Evolutionary conservation across 1,140 invertebrate genomes (phyloP).

Genomic region (Orussus abietinus): DNA sequence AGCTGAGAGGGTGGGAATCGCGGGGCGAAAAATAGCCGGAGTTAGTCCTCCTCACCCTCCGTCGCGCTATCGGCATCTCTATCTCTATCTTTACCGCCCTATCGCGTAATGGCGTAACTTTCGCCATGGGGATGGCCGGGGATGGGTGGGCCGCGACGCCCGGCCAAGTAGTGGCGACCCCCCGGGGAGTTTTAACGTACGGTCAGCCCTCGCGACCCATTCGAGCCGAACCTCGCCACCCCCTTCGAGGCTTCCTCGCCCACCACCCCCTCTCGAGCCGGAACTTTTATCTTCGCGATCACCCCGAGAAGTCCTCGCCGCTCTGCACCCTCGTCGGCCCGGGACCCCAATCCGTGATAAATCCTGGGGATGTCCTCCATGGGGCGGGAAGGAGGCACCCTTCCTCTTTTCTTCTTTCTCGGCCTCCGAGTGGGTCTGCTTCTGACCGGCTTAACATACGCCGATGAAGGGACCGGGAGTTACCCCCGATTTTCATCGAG

Average conservation of each 20-base stretch:
- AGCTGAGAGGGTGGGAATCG: no score
- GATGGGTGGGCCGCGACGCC: conserved; percentile 11
- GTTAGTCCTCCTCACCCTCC: background rate
- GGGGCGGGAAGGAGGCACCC: no score
- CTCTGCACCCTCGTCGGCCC: no score
- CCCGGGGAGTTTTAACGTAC: conserved; percentile 40
- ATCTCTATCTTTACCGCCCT: conserved; percentile 28
- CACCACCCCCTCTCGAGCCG: conserved; percentile 8
- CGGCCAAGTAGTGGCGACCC: conserved; percentile 9
- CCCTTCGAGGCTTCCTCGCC: no score
- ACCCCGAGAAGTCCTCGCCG: conserved; percentile 14
- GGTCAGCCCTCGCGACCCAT: conserved; percentile 30
- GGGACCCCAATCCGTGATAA: no score
- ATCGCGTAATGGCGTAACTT: conserved; percentile 46
- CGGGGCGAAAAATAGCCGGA: no score
- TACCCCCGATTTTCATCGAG: no score
- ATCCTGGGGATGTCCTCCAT: no score
- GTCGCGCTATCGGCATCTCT: conserved; percentile 6
- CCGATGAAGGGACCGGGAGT: no score
- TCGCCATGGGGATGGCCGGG: conserved; percentile 20
- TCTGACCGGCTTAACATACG: no score
- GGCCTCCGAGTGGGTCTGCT: no score
- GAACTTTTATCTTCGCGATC: conserved; percentile 33
- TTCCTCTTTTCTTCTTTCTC: no score
- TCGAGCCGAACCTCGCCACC: conserved; percentile 13